Conservation (phyloP, 2,888 invertebrate species). For the Lasioglossum lativentre region DNA sequence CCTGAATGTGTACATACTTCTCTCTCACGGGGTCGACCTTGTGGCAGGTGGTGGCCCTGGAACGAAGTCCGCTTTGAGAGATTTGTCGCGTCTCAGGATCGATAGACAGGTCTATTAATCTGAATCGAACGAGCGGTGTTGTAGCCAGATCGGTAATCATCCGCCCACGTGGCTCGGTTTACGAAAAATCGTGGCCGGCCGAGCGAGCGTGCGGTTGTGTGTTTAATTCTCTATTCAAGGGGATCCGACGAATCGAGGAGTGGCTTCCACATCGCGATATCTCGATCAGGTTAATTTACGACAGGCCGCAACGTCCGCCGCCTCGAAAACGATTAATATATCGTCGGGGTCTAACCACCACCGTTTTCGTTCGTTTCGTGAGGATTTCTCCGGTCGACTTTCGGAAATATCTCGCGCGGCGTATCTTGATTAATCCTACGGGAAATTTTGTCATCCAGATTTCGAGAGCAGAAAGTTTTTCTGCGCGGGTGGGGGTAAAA, state of each 20-base stretch:
- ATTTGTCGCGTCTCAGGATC: not conserved
- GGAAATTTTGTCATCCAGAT: not conserved
- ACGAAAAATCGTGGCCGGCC: not conserved
- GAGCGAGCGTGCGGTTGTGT: not conserved
- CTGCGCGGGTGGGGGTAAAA: not conserved
- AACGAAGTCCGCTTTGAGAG: not conserved
- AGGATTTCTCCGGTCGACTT: constrained; percentile 45
- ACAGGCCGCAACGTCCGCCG: constrained; percentile 32
- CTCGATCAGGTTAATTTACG: constrained; percentile 67
- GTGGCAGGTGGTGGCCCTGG: not conserved
- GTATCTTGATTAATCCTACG: not conserved
- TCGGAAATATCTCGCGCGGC: constrained; percentile 27
- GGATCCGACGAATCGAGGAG: constrained; percentile 36
- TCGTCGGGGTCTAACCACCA: constrained; percentile 19
- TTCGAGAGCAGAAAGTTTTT: not conserved
- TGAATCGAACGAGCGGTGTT: constrained; percentile 3
- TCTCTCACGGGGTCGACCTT: not conserved
- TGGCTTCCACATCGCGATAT: constrained; percentile 39
- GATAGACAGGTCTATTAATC: constrained; percentile 3
- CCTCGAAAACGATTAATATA: constrained; percentile 58
- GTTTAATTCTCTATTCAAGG: constrained; percentile 18
- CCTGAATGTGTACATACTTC: not conserved
- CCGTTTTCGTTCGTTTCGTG: constrained; percentile 35
- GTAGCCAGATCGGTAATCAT: not conserved
- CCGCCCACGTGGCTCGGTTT: constrained; percentile 25